Conservation (phyloP, 2,797 vertebrate genomes). For the Dromococcyx pavoninus region DNA sequence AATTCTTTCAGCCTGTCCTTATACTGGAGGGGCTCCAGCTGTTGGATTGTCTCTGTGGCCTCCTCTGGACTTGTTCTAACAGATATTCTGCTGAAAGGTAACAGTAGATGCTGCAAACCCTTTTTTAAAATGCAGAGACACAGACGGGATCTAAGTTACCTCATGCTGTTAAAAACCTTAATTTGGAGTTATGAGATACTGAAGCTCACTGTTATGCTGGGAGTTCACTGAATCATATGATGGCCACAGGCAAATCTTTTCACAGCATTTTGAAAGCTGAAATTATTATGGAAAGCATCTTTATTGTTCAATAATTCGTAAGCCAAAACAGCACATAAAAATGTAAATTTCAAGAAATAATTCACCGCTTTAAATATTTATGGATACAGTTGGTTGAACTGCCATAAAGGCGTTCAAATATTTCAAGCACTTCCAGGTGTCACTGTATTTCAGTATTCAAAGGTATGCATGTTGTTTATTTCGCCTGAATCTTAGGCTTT, state of each 20-base stretch:
- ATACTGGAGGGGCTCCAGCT: no score
- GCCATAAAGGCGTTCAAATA: not conserved
- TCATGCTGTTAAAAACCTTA: not conserved
- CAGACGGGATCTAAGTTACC: not conserved
- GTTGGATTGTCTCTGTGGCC: no score
- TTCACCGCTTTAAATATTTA: conserved; percentile 68
- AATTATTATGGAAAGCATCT: conserved; percentile 58
- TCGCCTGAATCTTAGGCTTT: not conserved
- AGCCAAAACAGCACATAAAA: conserved; percentile 60
- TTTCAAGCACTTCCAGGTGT: conserved; percentile 29
- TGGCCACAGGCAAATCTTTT: conserved; percentile 16
- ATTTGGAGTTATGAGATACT: not conserved
- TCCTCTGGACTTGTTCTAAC: no score
- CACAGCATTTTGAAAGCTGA: conserved; percentile 45
- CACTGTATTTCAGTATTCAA: conserved; percentile 7
- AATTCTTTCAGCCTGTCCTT: no score
- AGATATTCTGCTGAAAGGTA: not conserved
- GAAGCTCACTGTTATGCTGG: not conserved
- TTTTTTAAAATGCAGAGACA: not conserved
- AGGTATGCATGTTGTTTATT: not conserved
- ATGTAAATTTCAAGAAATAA: conserved; percentile 65
- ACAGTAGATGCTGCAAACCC: not conserved
- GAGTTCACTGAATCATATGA: conserved; percentile 28
- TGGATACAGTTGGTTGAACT: conserved; percentile 27
- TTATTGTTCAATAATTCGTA: conserved; percentile 59